phyloP scores from a whole-genome alignment of 2,797 vertebrate genomes.

The Apogon talboti region DNA sequence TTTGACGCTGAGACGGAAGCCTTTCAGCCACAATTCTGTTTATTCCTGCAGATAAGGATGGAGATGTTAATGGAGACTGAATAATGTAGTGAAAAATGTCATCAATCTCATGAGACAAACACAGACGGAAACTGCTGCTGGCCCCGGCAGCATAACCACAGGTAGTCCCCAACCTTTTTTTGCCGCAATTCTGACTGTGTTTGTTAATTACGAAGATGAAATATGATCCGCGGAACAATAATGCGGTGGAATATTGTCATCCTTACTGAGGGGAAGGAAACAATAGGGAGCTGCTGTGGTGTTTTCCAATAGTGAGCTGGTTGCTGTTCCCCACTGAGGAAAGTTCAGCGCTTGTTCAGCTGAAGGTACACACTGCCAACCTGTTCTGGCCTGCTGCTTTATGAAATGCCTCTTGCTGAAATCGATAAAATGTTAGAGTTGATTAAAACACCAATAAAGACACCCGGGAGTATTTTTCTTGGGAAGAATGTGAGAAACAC shows the following conservation, averaged over 20 bases:
- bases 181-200: conserved; percentile 44
- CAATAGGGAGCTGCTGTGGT: neutral
- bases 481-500: conserved; percentile 46
- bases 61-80: conserved; percentile 63
- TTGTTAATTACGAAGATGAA: conserved; percentile 66
- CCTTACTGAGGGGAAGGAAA: neutral
- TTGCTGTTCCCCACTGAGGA: conserved; percentile 50
- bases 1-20: conserved; percentile 34
- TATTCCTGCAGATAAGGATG: conserved; percentile 56
- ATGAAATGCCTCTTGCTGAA: conserved; percentile 75
- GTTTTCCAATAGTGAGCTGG: conserved; percentile 14
- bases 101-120: conserved; percentile 65
- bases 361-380: conserved; percentile 65
- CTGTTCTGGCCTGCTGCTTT: conserved; percentile 70
- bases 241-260: conserved; percentile 9
- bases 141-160: conserved; percentile 46
- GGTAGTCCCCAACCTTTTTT: conserved; percentile 57
- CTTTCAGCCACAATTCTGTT: conserved; percentile 64
- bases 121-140: conserved; percentile 36
- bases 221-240: conserved; percentile 25
- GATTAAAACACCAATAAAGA: conserved; percentile 81
- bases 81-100: conserved; percentile 63
- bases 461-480: conserved; percentile 63
- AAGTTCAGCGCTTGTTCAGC: conserved; percentile 69
- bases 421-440: conserved; percentile 79